These are phyloP conservation scores for Limnephilus auricula DNA, from an alignment of 2,888 invertebrate genomes.

Conservation along the genomic window DNA sequence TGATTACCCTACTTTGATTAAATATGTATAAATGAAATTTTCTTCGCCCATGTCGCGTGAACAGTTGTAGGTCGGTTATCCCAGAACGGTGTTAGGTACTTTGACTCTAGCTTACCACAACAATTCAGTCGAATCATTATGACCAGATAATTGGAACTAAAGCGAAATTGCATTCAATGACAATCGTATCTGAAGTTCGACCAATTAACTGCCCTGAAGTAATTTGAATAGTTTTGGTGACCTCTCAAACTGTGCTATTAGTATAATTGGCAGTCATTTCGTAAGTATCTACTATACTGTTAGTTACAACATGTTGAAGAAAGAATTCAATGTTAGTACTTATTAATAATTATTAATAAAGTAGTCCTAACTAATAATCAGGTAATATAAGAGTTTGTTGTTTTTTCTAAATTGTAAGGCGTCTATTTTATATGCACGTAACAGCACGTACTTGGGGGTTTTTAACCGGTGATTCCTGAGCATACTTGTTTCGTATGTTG, in stretches of 20 bases:
- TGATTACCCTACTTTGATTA: neutral
- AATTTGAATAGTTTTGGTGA: constrained; percentile 19
- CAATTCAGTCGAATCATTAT: constrained; percentile 39
- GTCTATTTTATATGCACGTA: too few species aligned
- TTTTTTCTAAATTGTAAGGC: too few species aligned
- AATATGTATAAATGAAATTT: neutral
- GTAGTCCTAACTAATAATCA: too few species aligned
- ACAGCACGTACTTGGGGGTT: too few species aligned
- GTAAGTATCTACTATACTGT: neutral
- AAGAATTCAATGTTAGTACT: neutral
- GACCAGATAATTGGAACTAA: constrained; percentile 40
- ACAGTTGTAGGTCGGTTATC: neutral
- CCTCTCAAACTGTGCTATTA: constrained; percentile 9
- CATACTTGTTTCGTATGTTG: too few species aligned
- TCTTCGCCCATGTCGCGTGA: neutral
- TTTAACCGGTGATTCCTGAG: too few species aligned
- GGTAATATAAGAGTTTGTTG: too few species aligned
- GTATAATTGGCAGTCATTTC: neutral
- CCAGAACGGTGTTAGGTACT: neutral
- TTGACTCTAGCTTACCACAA: neutral
- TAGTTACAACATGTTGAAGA: neutral
- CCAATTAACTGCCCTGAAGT: constrained; percentile 52
- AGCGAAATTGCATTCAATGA: constrained; percentile 52
- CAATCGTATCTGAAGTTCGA: constrained; percentile 44
- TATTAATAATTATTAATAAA: too few species aligned